Evolutionary conservation across 2,113 vertebrate genomes (phyloP).

Genomic region (Oryzias woworae): DNA sequence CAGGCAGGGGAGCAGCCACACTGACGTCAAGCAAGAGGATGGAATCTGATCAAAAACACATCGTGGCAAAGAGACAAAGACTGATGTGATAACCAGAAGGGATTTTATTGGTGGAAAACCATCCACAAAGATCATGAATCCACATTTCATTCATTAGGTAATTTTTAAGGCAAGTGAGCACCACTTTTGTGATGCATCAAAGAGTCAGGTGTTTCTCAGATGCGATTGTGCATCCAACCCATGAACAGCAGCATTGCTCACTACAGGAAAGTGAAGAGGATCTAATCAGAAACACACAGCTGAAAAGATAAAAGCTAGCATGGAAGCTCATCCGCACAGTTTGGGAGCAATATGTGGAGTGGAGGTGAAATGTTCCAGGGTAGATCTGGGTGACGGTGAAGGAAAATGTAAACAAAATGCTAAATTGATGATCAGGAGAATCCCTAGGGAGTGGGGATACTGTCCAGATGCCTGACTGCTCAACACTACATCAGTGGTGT

Average conservation of each 20-base stretch:
- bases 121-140: constrained; percentile 18
- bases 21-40: constrained; percentile 63
- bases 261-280: constrained; percentile 40
- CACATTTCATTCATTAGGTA: constrained; percentile 15
- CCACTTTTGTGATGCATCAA: constrained; percentile 12
- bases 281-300: constrained; percentile 58
- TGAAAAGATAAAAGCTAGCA: constrained; percentile 50
- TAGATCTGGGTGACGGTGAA: constrained; percentile 4
- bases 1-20: constrained; percentile 35
- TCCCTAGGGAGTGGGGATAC: constrained; percentile 23
- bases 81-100: constrained; percentile 10
- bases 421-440: constrained; percentile 4
- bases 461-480: constrained; percentile 56
- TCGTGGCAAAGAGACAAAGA: constrained; percentile 6
- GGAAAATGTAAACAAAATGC: constrained; percentile 1
- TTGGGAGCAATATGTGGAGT: constrained; percentile 24
- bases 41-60: constrained; percentile 64
- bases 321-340: constrained; percentile 32
- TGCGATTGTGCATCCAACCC: constrained; percentile 19
- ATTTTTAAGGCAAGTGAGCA: constrained; percentile 4
- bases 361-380: constrained; percentile 23
- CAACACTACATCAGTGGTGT: constrained; percentile 47
- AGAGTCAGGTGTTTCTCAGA: constrained; percentile 17
- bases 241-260: constrained; percentile 30
- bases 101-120: constrained; percentile 36